A percentile compares a stretch with the other conserved stretches of the same genome.
phyloP scores from a whole-genome alignment of 2,113 vertebrate species.

The Reinhardtius hippoglossoides region DNA sequence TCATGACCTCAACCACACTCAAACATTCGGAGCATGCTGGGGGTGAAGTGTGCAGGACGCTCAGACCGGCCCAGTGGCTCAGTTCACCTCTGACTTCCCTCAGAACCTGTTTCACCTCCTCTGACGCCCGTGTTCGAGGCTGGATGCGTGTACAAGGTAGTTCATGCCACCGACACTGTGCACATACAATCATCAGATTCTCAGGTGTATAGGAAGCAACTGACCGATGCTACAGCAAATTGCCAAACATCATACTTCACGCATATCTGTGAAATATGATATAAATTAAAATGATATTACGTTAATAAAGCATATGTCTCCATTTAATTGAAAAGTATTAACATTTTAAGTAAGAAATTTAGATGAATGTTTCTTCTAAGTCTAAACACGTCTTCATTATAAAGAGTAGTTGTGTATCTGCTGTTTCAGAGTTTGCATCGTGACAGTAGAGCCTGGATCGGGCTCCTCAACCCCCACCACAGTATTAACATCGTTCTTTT shows the following conservation, averaged over 20 bases:
- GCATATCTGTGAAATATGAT: conserved; percentile 37
- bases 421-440: background rate
- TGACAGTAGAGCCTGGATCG: no score
- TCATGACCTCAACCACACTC: background rate
- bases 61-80: background rate
- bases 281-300: conserved; percentile 46
- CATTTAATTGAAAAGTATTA: conserved; percentile 60
- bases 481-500: background rate
- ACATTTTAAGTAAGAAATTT: conserved; percentile 42
- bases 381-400: conserved; percentile 14
- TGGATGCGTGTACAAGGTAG: conserved; percentile 16
- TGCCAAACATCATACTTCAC: conserved; percentile 2
- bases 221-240: conserved; percentile 15
- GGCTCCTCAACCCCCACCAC: background rate
- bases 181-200: conserved; percentile 34
- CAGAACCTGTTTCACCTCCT: conserved; percentile 2
- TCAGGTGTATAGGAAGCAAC: conserved; percentile 20
- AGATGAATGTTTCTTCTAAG: background rate
- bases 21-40: conserved; percentile 2
- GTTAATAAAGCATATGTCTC: conserved; percentile 45
- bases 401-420: background rate
- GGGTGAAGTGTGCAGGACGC: background rate
- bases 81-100: background rate
- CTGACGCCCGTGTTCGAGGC: conserved; percentile 17
- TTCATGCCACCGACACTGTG: conserved; percentile 6